Percentiles rank a stretch among this genome's conserved stretches.
Evolutionary conservation across 2,888 invertebrate genomes (phyloP).

Genomic region (Mesochorus sp.): DNA sequence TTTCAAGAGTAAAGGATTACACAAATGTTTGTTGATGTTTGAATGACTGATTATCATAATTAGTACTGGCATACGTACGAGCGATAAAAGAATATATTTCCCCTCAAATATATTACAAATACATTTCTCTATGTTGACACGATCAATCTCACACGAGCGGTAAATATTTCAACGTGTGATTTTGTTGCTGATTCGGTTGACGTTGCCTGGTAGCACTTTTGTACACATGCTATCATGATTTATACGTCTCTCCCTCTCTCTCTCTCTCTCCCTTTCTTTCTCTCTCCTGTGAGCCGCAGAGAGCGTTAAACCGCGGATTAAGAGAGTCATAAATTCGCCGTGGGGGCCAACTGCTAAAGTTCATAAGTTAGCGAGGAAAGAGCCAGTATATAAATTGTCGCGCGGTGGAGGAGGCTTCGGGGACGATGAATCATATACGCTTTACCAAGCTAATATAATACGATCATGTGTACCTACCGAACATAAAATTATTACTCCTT

Average conservation of each 20-base stretch:
- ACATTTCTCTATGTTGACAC: constrained; percentile 29
- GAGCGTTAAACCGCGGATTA: constrained; percentile 72
- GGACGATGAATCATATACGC: constrained; percentile 22
- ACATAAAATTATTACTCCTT: constrained; percentile 6
- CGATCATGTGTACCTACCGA: not conserved
- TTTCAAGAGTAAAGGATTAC: too few species aligned
- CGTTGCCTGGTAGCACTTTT: constrained; percentile 47
- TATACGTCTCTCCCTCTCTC: constrained; percentile 54
- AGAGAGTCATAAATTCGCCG: constrained; percentile 71
- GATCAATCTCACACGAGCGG: constrained; percentile 60
- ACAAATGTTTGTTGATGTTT: too few species aligned
- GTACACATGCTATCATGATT: constrained; percentile 62
- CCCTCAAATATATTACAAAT: not conserved
- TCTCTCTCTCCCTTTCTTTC: too few species aligned
- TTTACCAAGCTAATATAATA: constrained; percentile 23
- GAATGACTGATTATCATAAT: too few species aligned
- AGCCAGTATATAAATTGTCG: constrained; percentile 60
- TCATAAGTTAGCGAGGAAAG: constrained; percentile 65
- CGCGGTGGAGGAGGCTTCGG: constrained; percentile 17
- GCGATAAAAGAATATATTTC: too few species aligned
- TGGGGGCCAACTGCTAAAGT: constrained; percentile 65
- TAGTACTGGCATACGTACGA: too few species aligned
- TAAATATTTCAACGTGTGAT: constrained; percentile 59
- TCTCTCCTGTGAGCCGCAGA: constrained; percentile 53
- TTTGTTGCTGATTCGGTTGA: constrained; percentile 59